Base-by-base conservation (phyloP, 2,888 invertebrate genomes). In the Unio pictorum region DNA sequence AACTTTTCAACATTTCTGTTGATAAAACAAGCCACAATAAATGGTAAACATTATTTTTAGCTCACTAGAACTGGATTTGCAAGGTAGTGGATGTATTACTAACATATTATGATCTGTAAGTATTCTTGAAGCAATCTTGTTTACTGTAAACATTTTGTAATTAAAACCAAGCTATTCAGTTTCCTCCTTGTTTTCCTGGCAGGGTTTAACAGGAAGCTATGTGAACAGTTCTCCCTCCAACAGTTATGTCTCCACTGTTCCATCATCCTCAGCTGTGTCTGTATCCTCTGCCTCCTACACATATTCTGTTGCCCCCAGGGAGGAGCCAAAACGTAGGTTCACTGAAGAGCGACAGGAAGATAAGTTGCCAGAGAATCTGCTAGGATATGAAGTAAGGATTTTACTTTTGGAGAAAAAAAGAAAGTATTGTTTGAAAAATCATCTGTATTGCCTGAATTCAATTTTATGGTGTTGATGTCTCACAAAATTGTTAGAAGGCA, bases 301-400 rank as follows among this genome's bases (percentile, higher is more conserved):
- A 30, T 81, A 75, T 67, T 74, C 74, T 30, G 70, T 73, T 34
- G 73, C 78, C 20, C 75, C 76, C 30, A 68, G 64, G 59, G 84
- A 80, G 61, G 84, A 84, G 67, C 76, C 77, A 28, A 84, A 86
- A 67, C 74, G 87, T 3, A 76, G 87, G 61, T 88, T 88, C 67
- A 84, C 84, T 8, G 88, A 88, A 68, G 87, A 87, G 68, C 87
- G 87, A 74, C 80, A 79, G 23, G 87, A 87, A 60, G 87, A 88
- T 26, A 86, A 85, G 68, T 76, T 87, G 11, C 85, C 87, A 55
- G 87, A 88, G 60, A 86, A 86, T 72, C 76, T 88, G 15, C 75
- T 88, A 7, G 87, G 88, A 45, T 88, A 88, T 75, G 87, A 88
- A 85, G 87, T 88, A 61, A 45, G 74, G 62, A 45, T 6, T 23